Evolutionary conservation across 37 sponge, comb jelly and placozoan genomes (phyloP).

Genomic region (Tethya wilhelma): DNA sequence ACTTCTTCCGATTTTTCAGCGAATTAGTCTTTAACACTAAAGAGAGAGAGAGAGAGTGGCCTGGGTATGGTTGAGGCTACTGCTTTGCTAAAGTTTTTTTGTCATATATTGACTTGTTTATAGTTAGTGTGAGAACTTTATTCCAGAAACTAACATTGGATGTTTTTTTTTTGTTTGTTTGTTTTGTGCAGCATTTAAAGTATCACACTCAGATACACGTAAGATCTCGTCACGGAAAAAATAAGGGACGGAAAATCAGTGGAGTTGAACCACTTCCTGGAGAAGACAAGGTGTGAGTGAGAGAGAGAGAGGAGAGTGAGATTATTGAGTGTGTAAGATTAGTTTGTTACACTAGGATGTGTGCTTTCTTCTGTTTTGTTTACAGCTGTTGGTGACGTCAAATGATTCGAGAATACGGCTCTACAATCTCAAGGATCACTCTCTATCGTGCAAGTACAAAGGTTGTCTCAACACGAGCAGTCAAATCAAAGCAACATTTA

Average conservation of each 20-base stretch:
- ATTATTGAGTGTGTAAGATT: background rate
- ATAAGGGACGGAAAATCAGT: constrained; percentile 92
- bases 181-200: constrained; percentile 82
- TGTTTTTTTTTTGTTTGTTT: background rate
- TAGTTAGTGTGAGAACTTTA: background rate
- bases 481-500: constrained; percentile 91
- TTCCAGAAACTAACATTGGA: background rate
- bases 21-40: no score
- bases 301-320: background rate
- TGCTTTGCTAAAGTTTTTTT: no score
- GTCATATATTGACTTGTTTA: background rate
- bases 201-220: constrained; percentile 98
- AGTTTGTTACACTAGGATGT: background rate
- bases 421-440: constrained; percentile 90
- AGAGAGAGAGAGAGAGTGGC: no score
- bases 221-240: constrained; percentile 87
- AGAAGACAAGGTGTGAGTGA: constrained; percentile 74
- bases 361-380: background rate
- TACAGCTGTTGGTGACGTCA: constrained; percentile 87
- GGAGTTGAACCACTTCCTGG: constrained; percentile 93
- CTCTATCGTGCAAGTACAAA: constrained; percentile 91
- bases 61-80: no score
- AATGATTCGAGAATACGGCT: constrained; percentile 95
- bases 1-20: no score
- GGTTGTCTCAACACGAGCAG: constrained; percentile 91